These are phyloP conservation scores for Amphibalanus amphitrite DNA, from an alignment of 1,140 invertebrate genomes.

Conservation along the genomic window DNA sequence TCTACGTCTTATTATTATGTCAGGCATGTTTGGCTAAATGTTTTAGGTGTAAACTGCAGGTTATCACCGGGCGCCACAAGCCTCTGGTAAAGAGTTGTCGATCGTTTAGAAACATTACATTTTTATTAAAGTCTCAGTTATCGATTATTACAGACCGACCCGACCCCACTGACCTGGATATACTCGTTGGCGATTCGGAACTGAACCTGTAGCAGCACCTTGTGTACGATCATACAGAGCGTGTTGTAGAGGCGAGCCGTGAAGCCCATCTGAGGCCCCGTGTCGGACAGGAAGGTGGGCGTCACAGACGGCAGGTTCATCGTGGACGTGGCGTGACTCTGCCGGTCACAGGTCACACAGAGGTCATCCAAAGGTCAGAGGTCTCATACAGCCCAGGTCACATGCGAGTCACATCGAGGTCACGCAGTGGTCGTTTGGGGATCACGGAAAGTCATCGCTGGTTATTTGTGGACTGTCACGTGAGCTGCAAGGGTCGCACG, in stretches of 20 bases:
- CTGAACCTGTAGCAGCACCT: conserved; percentile 11
- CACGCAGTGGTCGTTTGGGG: too few species aligned
- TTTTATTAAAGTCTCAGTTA: too few species aligned
- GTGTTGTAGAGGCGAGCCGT: conserved; percentile 13
- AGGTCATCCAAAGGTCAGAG: too few species aligned
- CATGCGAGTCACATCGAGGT: too few species aligned
- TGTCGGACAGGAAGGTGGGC: conserved; percentile 12
- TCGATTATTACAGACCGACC: not conserved
- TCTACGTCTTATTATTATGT: not conserved
- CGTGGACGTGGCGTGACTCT: not conserved
- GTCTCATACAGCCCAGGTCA: too few species aligned
- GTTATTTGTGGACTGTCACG: too few species aligned
- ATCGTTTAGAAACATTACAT: too few species aligned
- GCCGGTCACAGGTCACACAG: too few species aligned
- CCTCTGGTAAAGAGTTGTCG: too few species aligned
- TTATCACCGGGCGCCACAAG: not conserved
- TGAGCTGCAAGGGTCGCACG: too few species aligned
- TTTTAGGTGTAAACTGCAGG: not conserved
- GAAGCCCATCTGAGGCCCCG: conserved; percentile 13
- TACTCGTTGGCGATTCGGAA: conserved; percentile 12
- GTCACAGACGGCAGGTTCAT: conserved; percentile 12
- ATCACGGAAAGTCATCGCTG: too few species aligned
- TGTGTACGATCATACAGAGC: conserved; percentile 6
- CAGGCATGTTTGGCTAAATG: not conserved
- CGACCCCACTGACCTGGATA: conserved; percentile 11